Base-by-base conservation (phyloP, 2,113 vertebrate species). In the Anoplopoma fimbria region DNA sequence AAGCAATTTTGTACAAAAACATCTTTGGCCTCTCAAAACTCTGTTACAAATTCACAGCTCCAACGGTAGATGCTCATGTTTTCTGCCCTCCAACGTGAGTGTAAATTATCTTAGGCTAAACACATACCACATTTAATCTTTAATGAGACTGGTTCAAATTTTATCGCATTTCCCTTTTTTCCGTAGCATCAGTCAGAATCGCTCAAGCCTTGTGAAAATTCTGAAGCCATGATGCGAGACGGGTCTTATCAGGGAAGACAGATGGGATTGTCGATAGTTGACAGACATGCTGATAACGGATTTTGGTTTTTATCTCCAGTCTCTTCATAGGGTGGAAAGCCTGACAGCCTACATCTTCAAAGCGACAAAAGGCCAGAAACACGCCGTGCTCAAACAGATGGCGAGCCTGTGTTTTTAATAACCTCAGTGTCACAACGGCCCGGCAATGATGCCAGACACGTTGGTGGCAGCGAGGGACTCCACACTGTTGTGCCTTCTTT, bases 231-330 rank as follows among this genome's bases (percentile, higher is more conserved):
- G 82, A 90, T 68, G 81, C 71, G 42, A 88, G 90, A 82, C 75
- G 69, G 75, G 83, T 82, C 92, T 94, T 95, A 95, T 94, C 94
- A 77, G 89, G 14, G 86, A 91, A 93, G 92, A 94, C 94, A 95
- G 94, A 95, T 95, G 95, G 92, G 92, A 91, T 91, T 94, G 92
- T 93, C 91, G 93, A 95, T 95, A 94, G 93, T 90, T 94, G 94
- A 95, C 94, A 94, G 94, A 94, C 94, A 94, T 88, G 89, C 88
- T 91, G 93, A 95, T 94, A 93, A 93, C 77, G 87, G 90, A 93
- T 95, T 94, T 95, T 75, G 85, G 87, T 92, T 92, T 92, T 93
- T 91, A 94, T 94, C 94, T 93, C 25, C 88, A 82, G 91, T 95
- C 91, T 61, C 87, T 93, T 94, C 89, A 91, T 84, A 86, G 89